phyloP scores from a whole-genome alignment of 2,888 invertebrate species.

The Hirudinaria manillensis region DNA sequence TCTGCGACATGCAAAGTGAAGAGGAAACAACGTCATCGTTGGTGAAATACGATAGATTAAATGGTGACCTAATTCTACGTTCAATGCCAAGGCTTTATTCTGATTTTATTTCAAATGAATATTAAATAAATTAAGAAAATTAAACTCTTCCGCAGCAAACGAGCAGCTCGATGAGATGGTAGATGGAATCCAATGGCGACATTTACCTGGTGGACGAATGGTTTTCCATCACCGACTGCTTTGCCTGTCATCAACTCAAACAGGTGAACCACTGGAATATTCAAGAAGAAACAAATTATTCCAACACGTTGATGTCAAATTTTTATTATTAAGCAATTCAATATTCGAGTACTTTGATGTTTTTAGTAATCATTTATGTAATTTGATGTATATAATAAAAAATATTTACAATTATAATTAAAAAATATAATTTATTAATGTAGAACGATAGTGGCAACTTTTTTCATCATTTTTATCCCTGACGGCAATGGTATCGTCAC shows the following conservation, averaged over 20 bases:
- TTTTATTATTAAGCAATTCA: not conserved
- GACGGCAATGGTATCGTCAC: slow-evolving; percentile 78
- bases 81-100: not conserved
- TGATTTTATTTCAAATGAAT: not conserved
- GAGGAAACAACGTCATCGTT: too few species aligned
- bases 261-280: slow-evolving; percentile 67
- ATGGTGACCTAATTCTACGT: too few species aligned
- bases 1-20: slow-evolving; percentile 52
- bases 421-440: not conserved
- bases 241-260: slow-evolving; percentile 75
- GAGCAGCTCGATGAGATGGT: not conserved
- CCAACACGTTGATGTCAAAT: not conserved
- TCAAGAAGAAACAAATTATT: slow-evolving; percentile 6
- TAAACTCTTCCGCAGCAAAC: too few species aligned
- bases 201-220: slow-evolving; percentile 47
- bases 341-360: too few species aligned
- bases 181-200: too few species aligned
- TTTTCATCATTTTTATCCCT: slow-evolving; percentile 78
- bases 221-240: slow-evolving; percentile 67
- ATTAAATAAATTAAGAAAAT: not conserved
- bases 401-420: not conserved
- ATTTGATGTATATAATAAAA: too few species aligned
- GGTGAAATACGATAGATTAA: not conserved
- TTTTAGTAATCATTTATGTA: too few species aligned
- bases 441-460: slow-evolving; percentile 57